These are phyloP conservation scores for Drosophila nigritarsus DNA, from an alignment of 2,888 invertebrate genomes.

Conservation along the genomic window DNA sequence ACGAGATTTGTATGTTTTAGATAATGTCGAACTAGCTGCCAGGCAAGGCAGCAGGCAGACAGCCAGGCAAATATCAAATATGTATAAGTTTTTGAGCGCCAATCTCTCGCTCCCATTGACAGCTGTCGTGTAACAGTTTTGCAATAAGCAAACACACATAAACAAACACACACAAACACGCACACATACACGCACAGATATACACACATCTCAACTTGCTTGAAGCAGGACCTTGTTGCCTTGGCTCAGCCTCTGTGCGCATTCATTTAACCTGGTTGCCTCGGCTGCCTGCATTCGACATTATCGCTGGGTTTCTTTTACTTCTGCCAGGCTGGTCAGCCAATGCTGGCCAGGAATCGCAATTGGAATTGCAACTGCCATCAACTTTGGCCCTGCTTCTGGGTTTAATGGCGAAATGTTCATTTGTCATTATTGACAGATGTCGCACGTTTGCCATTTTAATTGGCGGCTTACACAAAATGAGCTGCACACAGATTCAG, in stretches of 20 bases:
- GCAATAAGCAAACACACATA: conserved; percentile 24
- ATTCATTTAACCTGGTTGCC: conserved; percentile 33
- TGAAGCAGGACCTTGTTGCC: conserved; percentile 34
- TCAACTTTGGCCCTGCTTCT: conserved; percentile 34
- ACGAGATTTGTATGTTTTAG: conserved; percentile 69
- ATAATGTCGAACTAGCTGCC: conserved; percentile 60
- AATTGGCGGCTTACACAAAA: conserved; percentile 79
- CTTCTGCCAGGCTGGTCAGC: conserved; percentile 35
- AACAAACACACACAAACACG: not conserved
- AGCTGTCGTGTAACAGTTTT: conserved; percentile 51
- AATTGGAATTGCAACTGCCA: conserved; percentile 43
- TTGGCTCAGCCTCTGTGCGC: conserved; percentile 26
- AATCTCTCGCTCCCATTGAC: conserved; percentile 37
- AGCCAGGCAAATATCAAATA: conserved; percentile 59
- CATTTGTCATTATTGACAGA: conserved; percentile 81
- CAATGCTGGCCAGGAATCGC: conserved; percentile 32
- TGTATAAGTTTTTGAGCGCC: conserved; percentile 60
- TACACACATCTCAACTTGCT: conserved; percentile 14
- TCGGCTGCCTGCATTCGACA: conserved; percentile 22
- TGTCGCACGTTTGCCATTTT: conserved; percentile 78
- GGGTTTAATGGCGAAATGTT: conserved; percentile 70
- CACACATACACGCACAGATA: conserved; percentile 4
- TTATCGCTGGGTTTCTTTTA: conserved; percentile 39
- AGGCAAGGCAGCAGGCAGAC: not conserved
- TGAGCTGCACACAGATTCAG: conserved; percentile 51